Conservation (phyloP, 2,888 invertebrate genomes). For the Beris chalybata region DNA sequence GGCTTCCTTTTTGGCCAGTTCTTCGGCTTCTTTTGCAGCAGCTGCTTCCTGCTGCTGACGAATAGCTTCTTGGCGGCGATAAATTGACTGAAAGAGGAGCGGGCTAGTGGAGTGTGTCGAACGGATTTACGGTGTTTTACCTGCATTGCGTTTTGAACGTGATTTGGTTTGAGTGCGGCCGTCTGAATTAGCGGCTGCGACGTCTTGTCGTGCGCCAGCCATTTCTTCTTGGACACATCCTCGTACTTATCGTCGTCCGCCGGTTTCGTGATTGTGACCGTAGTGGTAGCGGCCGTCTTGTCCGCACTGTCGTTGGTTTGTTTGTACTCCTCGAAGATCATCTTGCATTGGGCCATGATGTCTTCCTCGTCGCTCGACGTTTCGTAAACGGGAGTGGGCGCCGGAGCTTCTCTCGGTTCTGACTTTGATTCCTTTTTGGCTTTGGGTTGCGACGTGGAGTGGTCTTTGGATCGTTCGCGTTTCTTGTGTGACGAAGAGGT, state of each 20-base stretch:
- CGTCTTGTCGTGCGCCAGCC: conserved; percentile 65
- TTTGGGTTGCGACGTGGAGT: conserved; percentile 28
- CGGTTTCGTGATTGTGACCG: neutral
- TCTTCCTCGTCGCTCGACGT: conserved; percentile 63
- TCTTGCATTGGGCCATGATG: conserved; percentile 80
- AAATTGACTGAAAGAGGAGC: conserved; percentile 46
- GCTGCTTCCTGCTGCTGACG: conserved; percentile 47
- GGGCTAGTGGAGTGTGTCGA: neutral
- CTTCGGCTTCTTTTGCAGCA: conserved; percentile 40
- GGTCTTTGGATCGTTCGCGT: conserved; percentile 31
- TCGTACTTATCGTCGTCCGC: conserved; percentile 39
- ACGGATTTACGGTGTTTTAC: conserved; percentile 48
- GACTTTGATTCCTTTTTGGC: conserved; percentile 34
- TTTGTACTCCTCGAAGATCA: conserved; percentile 80
- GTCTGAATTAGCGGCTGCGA: conserved; percentile 54
- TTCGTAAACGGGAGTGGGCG: conserved; percentile 42
- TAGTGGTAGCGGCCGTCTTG: neutral
- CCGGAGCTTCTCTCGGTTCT: conserved; percentile 8
- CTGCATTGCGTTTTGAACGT: conserved; percentile 62
- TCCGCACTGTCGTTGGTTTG: conserved; percentile 13
- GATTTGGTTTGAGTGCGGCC: conserved; percentile 58
- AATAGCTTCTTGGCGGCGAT: conserved; percentile 48
- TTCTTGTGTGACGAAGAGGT: conserved; percentile 22
- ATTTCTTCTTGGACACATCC: conserved; percentile 43
- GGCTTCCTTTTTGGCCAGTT: conserved; percentile 28